phyloP scores from a whole-genome alignment of 1,140 invertebrate genomes.

The Andrena cerasifolii region DNA sequence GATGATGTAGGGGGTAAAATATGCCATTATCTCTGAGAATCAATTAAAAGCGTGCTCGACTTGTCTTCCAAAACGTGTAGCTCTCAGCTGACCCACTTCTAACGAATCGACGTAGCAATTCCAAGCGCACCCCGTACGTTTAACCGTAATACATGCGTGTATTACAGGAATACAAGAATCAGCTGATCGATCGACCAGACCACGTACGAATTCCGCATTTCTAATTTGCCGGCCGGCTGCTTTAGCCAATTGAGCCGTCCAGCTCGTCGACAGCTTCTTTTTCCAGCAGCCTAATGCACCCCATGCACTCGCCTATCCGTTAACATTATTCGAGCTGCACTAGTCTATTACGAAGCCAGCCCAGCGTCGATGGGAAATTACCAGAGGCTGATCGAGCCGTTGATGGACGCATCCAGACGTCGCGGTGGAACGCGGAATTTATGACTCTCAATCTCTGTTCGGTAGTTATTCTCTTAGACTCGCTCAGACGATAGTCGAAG shows the following conservation, averaged over 20 bases:
- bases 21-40: too few relatives aligned
- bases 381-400: not conserved
- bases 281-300: not conserved
- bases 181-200: too few relatives aligned
- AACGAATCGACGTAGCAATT: too few relatives aligned
- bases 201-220: not conserved
- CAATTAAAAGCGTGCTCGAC: too few relatives aligned
- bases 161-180: too few relatives aligned
- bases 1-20: not conserved
- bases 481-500: slow-evolving; percentile 20
- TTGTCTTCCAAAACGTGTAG: too few relatives aligned
- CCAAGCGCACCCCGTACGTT: too few relatives aligned
- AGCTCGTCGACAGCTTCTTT: slow-evolving; percentile 3
- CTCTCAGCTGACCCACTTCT: too few relatives aligned
- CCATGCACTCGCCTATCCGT: not conserved
- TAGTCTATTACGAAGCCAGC: too few relatives aligned
- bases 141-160: too few relatives aligned
- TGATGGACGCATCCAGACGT: slow-evolving; percentile 11
- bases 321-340: not conserved
- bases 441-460: slow-evolving; percentile 9
- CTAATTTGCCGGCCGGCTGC: not conserved
- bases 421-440: slow-evolving; percentile 15
- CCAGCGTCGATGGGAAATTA: slow-evolving; percentile 12
- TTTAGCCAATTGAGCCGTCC: not conserved
- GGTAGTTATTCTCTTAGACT: slow-evolving; percentile 4